These are phyloP conservation scores for Atrichornis clamosus DNA, from an alignment of 2,113 vertebrate species.

Conservation along the genomic window DNA sequence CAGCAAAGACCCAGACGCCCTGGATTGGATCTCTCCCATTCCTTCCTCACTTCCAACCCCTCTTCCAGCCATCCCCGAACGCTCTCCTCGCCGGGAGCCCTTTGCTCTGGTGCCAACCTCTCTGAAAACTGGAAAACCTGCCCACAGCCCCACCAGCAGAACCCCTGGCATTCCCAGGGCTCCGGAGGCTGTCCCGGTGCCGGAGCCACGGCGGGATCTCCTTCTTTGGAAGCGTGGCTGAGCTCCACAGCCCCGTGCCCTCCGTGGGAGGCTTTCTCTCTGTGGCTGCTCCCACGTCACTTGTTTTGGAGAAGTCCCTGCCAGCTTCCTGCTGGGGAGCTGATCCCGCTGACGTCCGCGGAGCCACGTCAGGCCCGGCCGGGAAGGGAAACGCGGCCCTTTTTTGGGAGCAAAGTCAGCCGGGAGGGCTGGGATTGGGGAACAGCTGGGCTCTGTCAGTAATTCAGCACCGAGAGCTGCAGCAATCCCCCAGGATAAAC, in stretches of 20 bases:
- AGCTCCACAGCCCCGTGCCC: neutral
- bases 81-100: accelerated
- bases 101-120: neutral
- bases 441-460: neutral
- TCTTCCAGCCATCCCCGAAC: neutral
- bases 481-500: neutral
- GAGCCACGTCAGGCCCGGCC: conserved; percentile 23
- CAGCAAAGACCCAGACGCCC: neutral
- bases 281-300: conserved; percentile 38
- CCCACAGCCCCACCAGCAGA: neutral
- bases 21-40: neutral
- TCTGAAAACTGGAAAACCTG: neutral
- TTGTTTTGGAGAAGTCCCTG: neutral
- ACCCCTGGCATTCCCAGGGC: neutral
- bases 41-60: neutral
- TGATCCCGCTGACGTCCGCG: conserved; percentile 54
- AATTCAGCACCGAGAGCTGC: neutral
- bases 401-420: conserved; percentile 49
- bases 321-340: neutral
- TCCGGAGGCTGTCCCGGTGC: accelerated
- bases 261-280: accelerated
- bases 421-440: neutral
- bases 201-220: neutral
- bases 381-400: conserved; percentile 61
- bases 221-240: neutral